These are phyloP conservation scores for Coelinius sp. DNA, from an alignment of 2,888 invertebrate species.

Conservation along the genomic window DNA sequence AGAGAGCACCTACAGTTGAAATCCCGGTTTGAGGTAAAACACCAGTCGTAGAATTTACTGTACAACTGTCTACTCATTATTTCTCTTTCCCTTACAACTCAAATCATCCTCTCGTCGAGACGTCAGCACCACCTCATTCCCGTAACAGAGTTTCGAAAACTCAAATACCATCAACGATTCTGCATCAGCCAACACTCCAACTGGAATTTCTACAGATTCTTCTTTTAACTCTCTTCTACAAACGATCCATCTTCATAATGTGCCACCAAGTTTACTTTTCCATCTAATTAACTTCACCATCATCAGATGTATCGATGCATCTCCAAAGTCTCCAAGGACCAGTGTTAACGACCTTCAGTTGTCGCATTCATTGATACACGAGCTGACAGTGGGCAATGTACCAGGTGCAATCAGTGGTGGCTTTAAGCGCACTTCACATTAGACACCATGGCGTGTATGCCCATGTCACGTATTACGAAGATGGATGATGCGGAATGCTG, in stretches of 20 bases:
- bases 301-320: not conserved
- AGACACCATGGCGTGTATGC: conserved; percentile 26
- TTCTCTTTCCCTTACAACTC: not conserved
- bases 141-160: not conserved
- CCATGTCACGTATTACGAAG: conserved; percentile 35
- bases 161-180: not conserved
- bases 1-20: not conserved
- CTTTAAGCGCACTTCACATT: conserved; percentile 36
- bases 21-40: conserved; percentile 11
- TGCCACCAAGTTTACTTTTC: not conserved
- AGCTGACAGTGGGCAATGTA: conserved; percentile 1
- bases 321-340: not conserved
- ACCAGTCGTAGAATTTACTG: not conserved
- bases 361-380: conserved; percentile 32
- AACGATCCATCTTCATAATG: not conserved
- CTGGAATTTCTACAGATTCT: not conserved
- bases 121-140: not conserved
- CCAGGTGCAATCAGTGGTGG: conserved; percentile 41
- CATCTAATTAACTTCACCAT: not conserved
- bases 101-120: not conserved
- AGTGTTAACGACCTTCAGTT: not conserved
- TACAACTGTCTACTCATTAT: not conserved
- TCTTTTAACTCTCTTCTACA: not conserved
- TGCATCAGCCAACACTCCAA: not conserved
- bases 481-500: conserved; percentile 48